Evolutionary conservation across 2,888 invertebrate genomes (phyloP), one percentile per base, ranked within the genome.

Genomic region (Pachymerium ferrugineum): DNA sequence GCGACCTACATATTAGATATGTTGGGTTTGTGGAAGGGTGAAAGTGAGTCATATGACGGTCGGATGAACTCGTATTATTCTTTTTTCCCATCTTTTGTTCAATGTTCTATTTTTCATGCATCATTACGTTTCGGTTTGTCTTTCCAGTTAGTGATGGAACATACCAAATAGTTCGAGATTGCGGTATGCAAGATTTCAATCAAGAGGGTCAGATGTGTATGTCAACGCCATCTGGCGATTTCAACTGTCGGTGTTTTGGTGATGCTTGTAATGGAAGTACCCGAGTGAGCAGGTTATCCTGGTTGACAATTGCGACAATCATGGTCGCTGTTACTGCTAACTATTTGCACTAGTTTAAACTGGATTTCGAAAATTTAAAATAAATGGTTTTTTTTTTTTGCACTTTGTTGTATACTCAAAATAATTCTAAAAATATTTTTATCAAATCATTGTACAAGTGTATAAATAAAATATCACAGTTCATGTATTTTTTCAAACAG

Each of bases 191-290:
- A 16, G 70, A 70, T 33, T 70, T 25, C 33, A 70, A 30, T 31
- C 31, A 22, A n/a, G 70, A 70, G 22, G 70, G 70, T 22, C 33
- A 70, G 22, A 70, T 70, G 70, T 70, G 70, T 16, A 70, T 33
- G 33, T 31, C 70, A 25, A 30, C 28, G 22, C 70, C 70, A n/a
- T 22, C 30, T 70, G 70, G 70, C n/a, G 33, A 70, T 14, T 70
- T 70, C 35, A 35, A 30, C 16, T 70, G 70, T 16, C 14, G 70
- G 10, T 70, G 70, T 31, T 70, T 70, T 33, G 70, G 70, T 12
- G 70, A 70, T 33, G 70, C 70, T 31, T 70, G 70, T 19, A 70
- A 70, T 33, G 47, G 47, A 4, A 22, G 47, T 19, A 47, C 3
- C 22, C 16, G 8, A 3, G 19, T 16, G 2, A 16, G 19, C 47